Percentiles rank a stretch among this genome's conserved stretches.
Evolutionary conservation across 2,797 vertebrate genomes (phyloP).

Genomic region (Phrynocephalus guinanensis): DNA sequence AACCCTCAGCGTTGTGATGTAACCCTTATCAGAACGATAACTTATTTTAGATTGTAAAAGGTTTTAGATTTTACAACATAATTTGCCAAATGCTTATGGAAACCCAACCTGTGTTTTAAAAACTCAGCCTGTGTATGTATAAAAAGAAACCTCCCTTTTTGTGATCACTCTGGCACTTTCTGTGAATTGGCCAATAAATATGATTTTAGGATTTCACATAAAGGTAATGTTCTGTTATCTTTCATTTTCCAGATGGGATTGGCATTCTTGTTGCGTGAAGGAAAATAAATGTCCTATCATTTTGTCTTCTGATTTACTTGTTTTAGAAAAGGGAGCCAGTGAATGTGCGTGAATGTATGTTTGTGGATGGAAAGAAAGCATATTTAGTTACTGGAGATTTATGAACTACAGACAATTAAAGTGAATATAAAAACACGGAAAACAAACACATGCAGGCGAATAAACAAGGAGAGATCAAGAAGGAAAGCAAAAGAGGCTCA

Average conservation of each 20-base stretch:
- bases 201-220: slow-evolving; percentile 85
- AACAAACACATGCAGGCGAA: not conserved
- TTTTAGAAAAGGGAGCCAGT: not conserved
- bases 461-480: not conserved
- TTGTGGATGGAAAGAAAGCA: not conserved
- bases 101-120: slow-evolving; percentile 76
- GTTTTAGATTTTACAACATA: slow-evolving; percentile 67
- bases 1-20: slow-evolving; percentile 52
- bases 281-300: slow-evolving; percentile 10
- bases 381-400: not conserved
- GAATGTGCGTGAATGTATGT: not conserved
- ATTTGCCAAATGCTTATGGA: slow-evolving; percentile 73
- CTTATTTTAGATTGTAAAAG: slow-evolving; percentile 67
- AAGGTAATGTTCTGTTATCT: slow-evolving; percentile 58
- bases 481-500: not conserved
- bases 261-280: slow-evolving; percentile 44
- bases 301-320: not conserved
- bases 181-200: slow-evolving; percentile 86
- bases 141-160: slow-evolving; percentile 75
- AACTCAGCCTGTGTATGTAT: slow-evolving; percentile 74
- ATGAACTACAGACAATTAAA: not conserved
- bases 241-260: slow-evolving; percentile 50
- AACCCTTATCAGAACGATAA: slow-evolving; percentile 51
- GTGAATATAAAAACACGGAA: not conserved
- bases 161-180: slow-evolving; percentile 79